Conservation (phyloP, 2,113 vertebrate genomes). For the Neolamprologus sp. region DNA sequence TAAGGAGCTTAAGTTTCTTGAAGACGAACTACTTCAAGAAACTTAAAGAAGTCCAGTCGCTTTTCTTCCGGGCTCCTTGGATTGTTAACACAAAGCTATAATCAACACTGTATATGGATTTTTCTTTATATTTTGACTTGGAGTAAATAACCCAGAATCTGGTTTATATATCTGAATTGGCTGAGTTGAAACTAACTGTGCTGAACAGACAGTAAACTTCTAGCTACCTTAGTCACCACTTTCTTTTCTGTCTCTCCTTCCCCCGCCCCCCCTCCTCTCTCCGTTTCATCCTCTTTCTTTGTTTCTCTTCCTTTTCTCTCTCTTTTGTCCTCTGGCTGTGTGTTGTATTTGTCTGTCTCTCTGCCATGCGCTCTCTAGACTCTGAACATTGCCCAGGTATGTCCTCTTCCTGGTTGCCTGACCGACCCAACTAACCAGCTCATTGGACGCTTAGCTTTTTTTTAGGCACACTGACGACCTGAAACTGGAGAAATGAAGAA, state of each 20-base stretch:
- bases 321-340: slow-evolving; percentile 57
- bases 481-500: not conserved
- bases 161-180: not conserved
- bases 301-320: slow-evolving; percentile 28
- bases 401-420: slow-evolving; percentile 70
- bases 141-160: not conserved
- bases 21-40: not conserved
- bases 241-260: slow-evolving; percentile 42
- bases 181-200: slow-evolving; percentile 51
- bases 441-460: slow-evolving; percentile 68
- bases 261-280: not conserved
- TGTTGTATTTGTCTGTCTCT: slow-evolving; percentile 56
- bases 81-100: not conserved
- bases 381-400: slow-evolving; percentile 99
- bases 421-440: slow-evolving; percentile 80
- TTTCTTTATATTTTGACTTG: not conserved
- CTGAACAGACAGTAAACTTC: slow-evolving; percentile 43
- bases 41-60: not conserved
- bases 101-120: not conserved
- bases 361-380: slow-evolving; percentile 87
- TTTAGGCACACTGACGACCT: not conserved
- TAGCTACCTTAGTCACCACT: slow-evolving; percentile 65
- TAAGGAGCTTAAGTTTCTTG: not conserved
- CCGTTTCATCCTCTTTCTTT: slow-evolving; percentile 26
- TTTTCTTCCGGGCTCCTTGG: not conserved